Base-by-base conservation (phyloP, 2,113 vertebrate genomes). In the Plectropomus leopardus region DNA sequence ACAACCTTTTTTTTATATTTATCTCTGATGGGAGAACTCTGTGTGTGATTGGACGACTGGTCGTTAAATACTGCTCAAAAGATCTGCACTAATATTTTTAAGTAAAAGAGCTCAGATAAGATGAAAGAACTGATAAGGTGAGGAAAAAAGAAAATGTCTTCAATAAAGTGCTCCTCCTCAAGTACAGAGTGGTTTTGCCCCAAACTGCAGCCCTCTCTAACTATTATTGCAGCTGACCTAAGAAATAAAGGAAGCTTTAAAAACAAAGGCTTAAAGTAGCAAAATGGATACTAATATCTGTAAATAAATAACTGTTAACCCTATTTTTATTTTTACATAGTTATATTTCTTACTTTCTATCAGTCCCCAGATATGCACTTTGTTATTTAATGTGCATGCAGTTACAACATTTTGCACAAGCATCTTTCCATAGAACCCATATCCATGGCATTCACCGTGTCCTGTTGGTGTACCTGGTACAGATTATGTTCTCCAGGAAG, bases 61-160 rank as follows among this genome's bases (percentile, higher is more conserved):
- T 66, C 55, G 6, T 63, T 69, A 69, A 75, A 64, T 76, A 58
- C 24, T 32, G 21, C 36, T 40, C 23, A 36, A 23, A 19, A 47
- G 36, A 51, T 60, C 54, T 40, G 32, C 59, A 44, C 44, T 40
- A 30, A 50, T 48, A 64, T 59, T 45, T 65, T 59, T 8, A 15
- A 44, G 19, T 32, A 24, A 32, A 63, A 47, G 21, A 57, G 6
- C 21, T 54, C 21, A 51, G 42, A 72, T 65, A 36, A 71, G 34
- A 63, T 68, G 3, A 32, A 66, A 30, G 3, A 9, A 5, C 40
- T 17, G 50, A 58, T 71, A 57, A 64, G 7, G 21, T 19, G 10
- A 5, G 6, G 28, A 55, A 67, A 55, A n/a, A 19, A 2, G 3
- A 58, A 47, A 57, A 65, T 9, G 26, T 21, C 5, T 34, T 65